Evolutionary conservation across 2,888 invertebrate species (phyloP).

Genomic region (Mesochorus sp.): DNA sequence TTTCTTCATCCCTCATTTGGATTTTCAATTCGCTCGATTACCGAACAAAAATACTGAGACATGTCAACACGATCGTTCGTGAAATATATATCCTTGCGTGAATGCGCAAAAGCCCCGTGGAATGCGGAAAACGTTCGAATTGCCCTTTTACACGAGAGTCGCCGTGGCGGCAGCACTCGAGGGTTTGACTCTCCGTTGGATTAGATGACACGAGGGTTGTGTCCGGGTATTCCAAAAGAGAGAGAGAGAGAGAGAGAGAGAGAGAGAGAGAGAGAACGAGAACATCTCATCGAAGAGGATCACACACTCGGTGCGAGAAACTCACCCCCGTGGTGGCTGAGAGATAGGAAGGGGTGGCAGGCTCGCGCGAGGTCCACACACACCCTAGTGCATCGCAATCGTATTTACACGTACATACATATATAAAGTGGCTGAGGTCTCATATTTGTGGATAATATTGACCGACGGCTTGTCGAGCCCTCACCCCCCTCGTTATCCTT

Average conservation of each 20-base stretch:
- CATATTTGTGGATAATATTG: constrained; percentile 78
- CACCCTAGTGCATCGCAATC: constrained; percentile 29
- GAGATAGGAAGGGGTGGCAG: constrained; percentile 1
- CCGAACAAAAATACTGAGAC: constrained; percentile 13
- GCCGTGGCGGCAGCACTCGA: constrained; percentile 17
- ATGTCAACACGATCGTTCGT: not conserved
- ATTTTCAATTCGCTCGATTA: constrained; percentile 25
- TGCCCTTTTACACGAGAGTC: constrained; percentile 11
- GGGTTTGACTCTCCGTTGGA: constrained; percentile 48
- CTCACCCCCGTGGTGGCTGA: constrained; percentile 44
- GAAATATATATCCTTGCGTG: not conserved
- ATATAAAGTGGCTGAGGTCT: constrained; percentile 46
- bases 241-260: not conserved
- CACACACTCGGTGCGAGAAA: constrained; percentile 46
- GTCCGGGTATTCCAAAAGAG: not conserved
- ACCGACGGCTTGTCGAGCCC: constrained; percentile 70
- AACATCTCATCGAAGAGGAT: constrained; percentile 32
- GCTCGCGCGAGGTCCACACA: constrained; percentile 3
- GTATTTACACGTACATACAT: constrained; percentile 8
- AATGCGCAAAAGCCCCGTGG: constrained; percentile 17
- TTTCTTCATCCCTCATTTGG: not conserved
- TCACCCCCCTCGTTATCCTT: constrained; percentile 58
- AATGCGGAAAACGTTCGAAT: constrained; percentile 38
- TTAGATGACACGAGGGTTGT: constrained; percentile 48
- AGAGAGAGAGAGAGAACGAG: not conserved